Base-by-base conservation (phyloP, 2,888 invertebrate species). In the Patella caerulea region DNA sequence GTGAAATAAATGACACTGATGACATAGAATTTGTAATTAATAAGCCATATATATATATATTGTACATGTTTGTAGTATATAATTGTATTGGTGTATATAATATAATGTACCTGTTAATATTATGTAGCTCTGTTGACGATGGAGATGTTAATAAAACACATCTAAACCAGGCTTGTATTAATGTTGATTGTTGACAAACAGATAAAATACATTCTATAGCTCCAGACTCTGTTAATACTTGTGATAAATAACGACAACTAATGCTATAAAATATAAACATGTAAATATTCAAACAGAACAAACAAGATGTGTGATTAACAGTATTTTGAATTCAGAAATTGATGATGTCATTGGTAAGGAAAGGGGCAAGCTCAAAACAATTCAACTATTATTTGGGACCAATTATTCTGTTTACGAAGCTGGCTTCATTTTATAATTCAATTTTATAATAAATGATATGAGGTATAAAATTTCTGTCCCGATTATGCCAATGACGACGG, bases 101-200 rank as follows among this genome's bases (percentile, higher is more conserved):
- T 15, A 17, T 34, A 19, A 54, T 79, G 52, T 45, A 84, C 84
- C 81, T 83, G 56, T 78, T 83, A n/a, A 84, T 71, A 17, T 77
- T 79, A 59, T 75, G 59, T 15, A 85, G 78, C n/a, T 83, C 79
- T 19, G 72, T 72, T 45, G 86, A 82, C 11, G 82, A 76, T n/a
- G 81, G 45, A 4, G 86, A 82, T 9, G 85, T 73, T 54, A 85
- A 78, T 12, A 85, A 71, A 24, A 80, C 80, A 81, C 86, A 87
- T 15, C 85, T 76, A 71, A 87, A 81, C 89, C 89, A 89, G 24
- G 85, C 84, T 71, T 85, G 81, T 56, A 89, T 84, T 11, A 89
- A 73, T 73, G 76, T 29, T 54, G 77, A 65, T 73, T 56, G 52
- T 45, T 74, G 73, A 52, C 71, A 65, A 53, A 72, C 24, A 15